Conservation (phyloP, 2,888 invertebrate species). For the Cryptus viduatorius region DNA sequence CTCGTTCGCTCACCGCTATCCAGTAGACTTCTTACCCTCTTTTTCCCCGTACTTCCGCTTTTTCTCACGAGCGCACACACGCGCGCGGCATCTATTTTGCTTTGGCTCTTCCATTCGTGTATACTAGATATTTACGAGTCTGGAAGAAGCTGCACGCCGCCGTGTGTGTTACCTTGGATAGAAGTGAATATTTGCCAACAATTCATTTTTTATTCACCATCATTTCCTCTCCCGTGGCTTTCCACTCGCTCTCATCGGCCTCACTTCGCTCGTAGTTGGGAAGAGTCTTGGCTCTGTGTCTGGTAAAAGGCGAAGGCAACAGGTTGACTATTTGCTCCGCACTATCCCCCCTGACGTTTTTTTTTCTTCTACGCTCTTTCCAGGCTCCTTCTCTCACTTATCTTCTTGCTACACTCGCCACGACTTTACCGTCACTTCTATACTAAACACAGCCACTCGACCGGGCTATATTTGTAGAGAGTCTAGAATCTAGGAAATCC, state of each 20-base stretch:
- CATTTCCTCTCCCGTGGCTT: conserved; percentile 40
- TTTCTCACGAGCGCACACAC: conserved; percentile 30
- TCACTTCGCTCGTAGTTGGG: not conserved
- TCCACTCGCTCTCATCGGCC: conserved; percentile 42
- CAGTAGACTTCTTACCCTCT: conserved; percentile 56
- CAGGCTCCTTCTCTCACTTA: conserved; percentile 41
- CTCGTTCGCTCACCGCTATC: conserved; percentile 51
- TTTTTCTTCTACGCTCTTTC: conserved; percentile 28
- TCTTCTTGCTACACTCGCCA: conserved; percentile 38
- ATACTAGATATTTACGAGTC: conserved; percentile 13
- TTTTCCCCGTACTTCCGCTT: conserved; percentile 63
- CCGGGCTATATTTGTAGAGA: conserved; percentile 47
- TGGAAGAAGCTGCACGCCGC: not conserved
- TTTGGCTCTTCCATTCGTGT: not conserved
- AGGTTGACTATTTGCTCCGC: conserved; percentile 57
- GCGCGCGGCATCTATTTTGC: not conserved
- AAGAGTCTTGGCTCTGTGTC: conserved; percentile 7
- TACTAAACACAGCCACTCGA: conserved; percentile 28
- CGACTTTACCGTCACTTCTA: conserved; percentile 26
- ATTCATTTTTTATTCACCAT: conserved; percentile 34
- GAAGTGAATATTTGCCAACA: conserved; percentile 47
- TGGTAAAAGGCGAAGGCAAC: conserved; percentile 45
- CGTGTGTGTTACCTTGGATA: not conserved
- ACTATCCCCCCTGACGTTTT: conserved; percentile 19
- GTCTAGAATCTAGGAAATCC: conserved; percentile 53